Evolutionary conservation across 2,113 vertebrate species (phyloP), one percentile per base, ranked within the genome.

Genomic region (Zeus faber): DNA sequence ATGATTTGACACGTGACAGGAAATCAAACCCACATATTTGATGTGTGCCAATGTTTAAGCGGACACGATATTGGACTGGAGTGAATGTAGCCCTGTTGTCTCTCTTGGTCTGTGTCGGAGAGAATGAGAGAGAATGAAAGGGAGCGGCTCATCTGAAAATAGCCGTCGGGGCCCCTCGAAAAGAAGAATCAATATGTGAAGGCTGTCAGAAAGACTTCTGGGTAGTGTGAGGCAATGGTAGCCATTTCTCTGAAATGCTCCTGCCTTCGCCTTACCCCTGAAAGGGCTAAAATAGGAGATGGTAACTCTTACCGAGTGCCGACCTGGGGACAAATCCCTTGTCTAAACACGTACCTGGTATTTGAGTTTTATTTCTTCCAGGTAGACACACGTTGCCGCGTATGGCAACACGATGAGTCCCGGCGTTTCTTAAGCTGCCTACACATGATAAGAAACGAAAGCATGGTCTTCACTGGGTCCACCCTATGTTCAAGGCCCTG

Each of bases 281-380:
- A 74, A 80, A 86, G 79, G 81, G 79, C 77, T 82, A 76, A 80
- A 80, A 55, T 13, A 33, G 47, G 21, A 29, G 10, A 18, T 8
- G 8, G 16, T 76, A 37, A 37, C 33, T 37, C 10, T 14, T 11
- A 11, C 4, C n/a, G 33, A 14, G 13, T 14, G 33, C 11, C 33
- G 31, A 33, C 31, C 31, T 13, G 9, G 31, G 31, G 2, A 13
- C 33, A 4, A 37, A 11, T n/a, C 33, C 11, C 13, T 5, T n/a
- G 27, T 5, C 27, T 29, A 29, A 29, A 29, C 27, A 37, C 33
- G 27, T 0, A 2, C 17, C n/a, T 51, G 23, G 11, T 5, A 17
- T 41, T 41, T 29, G 1, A 37, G 33, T 37, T n/a, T n/a, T 14
- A 11, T 9, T 37, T 11, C 11, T 14, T 37, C n/a, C 33, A 4